Evolutionary conservation across 2,113 vertebrate genomes (phyloP), one percentile per base, ranked within the genome.

Genomic region (Tupaia tana): DNA sequence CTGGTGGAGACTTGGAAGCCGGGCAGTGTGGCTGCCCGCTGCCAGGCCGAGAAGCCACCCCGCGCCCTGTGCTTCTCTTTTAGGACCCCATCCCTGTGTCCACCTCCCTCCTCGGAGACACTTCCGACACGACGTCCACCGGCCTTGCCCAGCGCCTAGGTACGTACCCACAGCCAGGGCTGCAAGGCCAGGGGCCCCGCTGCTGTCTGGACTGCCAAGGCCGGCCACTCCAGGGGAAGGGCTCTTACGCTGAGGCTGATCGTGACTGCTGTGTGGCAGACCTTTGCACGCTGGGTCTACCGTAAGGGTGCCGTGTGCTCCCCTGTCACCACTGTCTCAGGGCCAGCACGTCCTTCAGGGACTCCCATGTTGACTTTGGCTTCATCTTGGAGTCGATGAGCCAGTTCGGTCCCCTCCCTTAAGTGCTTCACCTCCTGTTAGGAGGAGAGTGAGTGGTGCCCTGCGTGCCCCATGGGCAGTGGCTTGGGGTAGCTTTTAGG

Each of bases 81-180:
- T 97, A 99, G 99, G 99, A 99, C 96, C 98, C 98, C 2, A 98
- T 99, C 96, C 99, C 99, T 0, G 98, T 99, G 95, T 99, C 99
- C 13, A 98, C 99, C 0, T 98, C 99, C 93, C 96, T 99, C 7
- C 97, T 99, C 69, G 99, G 99, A 19, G 99, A 99, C 82, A 98
- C 99, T 0, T 99, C 99, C 2, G 98, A 99, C 80, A 99, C 99
- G 0, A 98, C 99, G 56, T 98, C 99, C 6, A 99, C 95, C 22
- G 99, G 99, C 80, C 97, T 99, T 64, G 99, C 99, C 27, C 99
- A 99, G 98, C 99, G 99, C 98, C 98, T 99, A 97, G 99, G 99
- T 99, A 98, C 24, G 99, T 98, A 52, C 22, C 31, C 0, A 14
- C 0, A 18, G 63, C 61, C 34, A 13, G 56, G 3, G 69, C 88